Evolutionary conservation across 2,888 invertebrate species (phyloP).

Genomic region (Phrixothrix hirtus): DNA sequence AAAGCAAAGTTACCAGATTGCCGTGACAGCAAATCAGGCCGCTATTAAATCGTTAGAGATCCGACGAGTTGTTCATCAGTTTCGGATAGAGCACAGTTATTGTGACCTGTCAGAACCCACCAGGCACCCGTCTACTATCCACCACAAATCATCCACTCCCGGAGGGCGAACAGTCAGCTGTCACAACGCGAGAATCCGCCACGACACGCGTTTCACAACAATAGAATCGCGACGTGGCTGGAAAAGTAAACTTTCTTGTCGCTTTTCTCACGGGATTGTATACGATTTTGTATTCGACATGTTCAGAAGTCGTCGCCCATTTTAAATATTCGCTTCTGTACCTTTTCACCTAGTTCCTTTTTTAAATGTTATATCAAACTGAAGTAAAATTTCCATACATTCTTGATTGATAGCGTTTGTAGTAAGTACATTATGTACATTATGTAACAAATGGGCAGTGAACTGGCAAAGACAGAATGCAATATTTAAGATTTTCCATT

Average conservation of each 20-base stretch:
- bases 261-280: slow-evolving; percentile 39
- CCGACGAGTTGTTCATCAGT: slow-evolving; percentile 21
- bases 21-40: slow-evolving; percentile 18
- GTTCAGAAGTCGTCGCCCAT: slow-evolving; percentile 32
- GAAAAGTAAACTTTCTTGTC: slow-evolving; percentile 50
- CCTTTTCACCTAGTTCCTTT: too few relatives aligned
- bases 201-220: slow-evolving; percentile 55
- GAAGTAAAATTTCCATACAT: too few relatives aligned
- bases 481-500: slow-evolving; percentile 50
- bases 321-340: slow-evolving; percentile 23
- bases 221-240: slow-evolving; percentile 57
- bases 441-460: slow-evolving; percentile 32
- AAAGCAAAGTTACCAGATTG: slow-evolving; percentile 22
- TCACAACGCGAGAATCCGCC: slow-evolving; percentile 54
- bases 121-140: slow-evolving; percentile 40
- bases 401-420: too few relatives aligned
- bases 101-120: slow-evolving; percentile 39
- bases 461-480: slow-evolving; percentile 42
- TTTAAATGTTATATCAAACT: too few relatives aligned
- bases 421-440: too few relatives aligned
- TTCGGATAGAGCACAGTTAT: slow-evolving; percentile 34
- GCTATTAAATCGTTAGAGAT: slow-evolving; percentile 26
- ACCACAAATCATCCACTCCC: slow-evolving; percentile 49
- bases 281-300: slow-evolving; percentile 37
- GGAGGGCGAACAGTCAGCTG: slow-evolving; percentile 52